Evolutionary conservation across 2,797 vertebrate genomes (phyloP).

Genomic region (Melanotaenia trifasciata): DNA sequence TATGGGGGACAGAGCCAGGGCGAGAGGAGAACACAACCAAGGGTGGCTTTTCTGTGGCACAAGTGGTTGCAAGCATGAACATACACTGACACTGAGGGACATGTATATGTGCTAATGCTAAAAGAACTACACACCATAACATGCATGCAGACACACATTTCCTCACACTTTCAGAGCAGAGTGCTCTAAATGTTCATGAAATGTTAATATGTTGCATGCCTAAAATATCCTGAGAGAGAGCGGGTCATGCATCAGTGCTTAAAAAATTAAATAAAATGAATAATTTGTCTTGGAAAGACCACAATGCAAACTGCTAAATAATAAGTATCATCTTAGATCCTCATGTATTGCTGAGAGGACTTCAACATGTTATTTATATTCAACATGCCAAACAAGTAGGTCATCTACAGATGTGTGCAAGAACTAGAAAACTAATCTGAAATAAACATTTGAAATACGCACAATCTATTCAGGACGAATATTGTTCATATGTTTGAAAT

Average conservation of each 20-base stretch:
- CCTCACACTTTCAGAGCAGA: conserved; percentile 10
- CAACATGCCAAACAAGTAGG: too few relatives aligned
- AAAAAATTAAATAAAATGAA: conserved; percentile 48
- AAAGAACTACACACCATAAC: conserved; percentile 13
- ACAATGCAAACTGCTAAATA: not conserved
- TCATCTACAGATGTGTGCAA: too few relatives aligned
- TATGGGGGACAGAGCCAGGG: conserved; percentile 53
- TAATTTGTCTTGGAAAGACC: conserved; percentile 30
- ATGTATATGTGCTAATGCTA: conserved; percentile 8
- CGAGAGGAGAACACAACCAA: conserved; percentile 29
- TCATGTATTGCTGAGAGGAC: too few relatives aligned
- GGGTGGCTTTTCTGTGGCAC: conserved; percentile 40
- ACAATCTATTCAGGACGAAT: too few relatives aligned
- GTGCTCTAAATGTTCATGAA: conserved; percentile 62
- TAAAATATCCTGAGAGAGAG: conserved; percentile 24
- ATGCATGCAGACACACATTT: conserved; percentile 17
- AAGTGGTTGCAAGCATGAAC: conserved; percentile 52
- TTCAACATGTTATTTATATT: too few relatives aligned
- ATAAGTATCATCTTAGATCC: not conserved
- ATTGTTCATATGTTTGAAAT: too few relatives aligned
- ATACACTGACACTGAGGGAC: conserved; percentile 11
- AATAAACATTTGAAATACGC: too few relatives aligned
- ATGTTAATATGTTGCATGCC: conserved; percentile 57
- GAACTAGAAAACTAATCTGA: too few relatives aligned
- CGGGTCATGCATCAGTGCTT: conserved; percentile 51